Percentiles rank a stretch among this genome's conserved stretches.
phyloP scores from a whole-genome alignment of 2,797 vertebrate genomes.

The Periophthalmus magnuspinnatus region DNA sequence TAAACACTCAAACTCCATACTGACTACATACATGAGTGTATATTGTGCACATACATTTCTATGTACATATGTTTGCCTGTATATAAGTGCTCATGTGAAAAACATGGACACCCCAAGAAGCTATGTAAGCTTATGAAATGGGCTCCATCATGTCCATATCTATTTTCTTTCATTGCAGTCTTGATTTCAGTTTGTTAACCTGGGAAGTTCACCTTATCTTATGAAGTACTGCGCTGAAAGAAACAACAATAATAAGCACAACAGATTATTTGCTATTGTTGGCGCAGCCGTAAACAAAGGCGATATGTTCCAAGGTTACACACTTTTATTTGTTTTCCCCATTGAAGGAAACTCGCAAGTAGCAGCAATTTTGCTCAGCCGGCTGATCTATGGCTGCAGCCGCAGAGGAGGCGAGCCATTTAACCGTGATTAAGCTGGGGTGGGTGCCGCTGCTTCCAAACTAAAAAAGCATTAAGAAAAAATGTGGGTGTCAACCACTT shows the following conservation, averaged over 20 bases:
- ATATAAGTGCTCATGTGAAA: too few relatives aligned
- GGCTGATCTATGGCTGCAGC: constrained; percentile 8
- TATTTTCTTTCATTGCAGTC: background rate
- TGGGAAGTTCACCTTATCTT: background rate
- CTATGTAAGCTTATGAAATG: too few relatives aligned
- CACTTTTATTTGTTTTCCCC: constrained; percentile 4
- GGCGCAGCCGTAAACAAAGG: background rate
- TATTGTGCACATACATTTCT: too few relatives aligned
- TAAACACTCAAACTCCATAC: too few relatives aligned
- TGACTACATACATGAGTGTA: too few relatives aligned
- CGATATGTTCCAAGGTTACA: constrained; percentile 9
- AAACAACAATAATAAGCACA: background rate
- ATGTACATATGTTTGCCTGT: too few relatives aligned
- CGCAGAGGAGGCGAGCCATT: background rate
- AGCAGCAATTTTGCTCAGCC: constrained; percentile 6
- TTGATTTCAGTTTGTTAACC: background rate
- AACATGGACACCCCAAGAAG: too few relatives aligned
- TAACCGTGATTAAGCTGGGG: constrained; percentile 6
- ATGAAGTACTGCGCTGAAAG: background rate
- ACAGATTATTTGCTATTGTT: constrained; percentile 7
- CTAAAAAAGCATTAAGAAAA: constrained; percentile 12
- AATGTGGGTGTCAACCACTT: constrained; percentile 2
- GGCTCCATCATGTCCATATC: too few relatives aligned
- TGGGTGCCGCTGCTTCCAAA: too few relatives aligned
- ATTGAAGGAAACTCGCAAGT: constrained; percentile 8